These are phyloP conservation scores for Siniperca obscura DNA, from an alignment of 2,797 vertebrate genomes.

Conservation along the genomic window DNA sequence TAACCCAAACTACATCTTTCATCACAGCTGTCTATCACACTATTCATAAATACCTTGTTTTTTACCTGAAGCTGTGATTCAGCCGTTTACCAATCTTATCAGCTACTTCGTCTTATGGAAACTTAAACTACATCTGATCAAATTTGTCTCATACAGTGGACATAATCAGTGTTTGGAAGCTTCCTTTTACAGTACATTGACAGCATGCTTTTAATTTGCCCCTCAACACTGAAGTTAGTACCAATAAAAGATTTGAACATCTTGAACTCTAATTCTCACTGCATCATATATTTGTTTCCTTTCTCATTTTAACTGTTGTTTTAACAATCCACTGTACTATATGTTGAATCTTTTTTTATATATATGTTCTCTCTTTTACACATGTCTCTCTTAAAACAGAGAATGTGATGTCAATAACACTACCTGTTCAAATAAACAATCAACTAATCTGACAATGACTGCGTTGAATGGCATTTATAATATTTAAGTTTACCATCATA, in stretches of 20 bases:
- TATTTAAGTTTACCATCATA: background rate
- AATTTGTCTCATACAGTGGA: background rate
- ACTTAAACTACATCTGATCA: background rate
- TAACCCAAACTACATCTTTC: background rate
- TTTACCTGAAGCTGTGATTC: background rate
- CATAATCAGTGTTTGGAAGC: background rate
- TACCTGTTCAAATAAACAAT: constrained; percentile 3
- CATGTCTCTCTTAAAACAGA: constrained; percentile 47
- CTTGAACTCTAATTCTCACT: background rate
- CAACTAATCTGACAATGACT: background rate
- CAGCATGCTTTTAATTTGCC: background rate
- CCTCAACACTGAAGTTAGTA: background rate
- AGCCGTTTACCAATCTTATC: background rate
- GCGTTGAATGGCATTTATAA: background rate
- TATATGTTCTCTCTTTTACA: background rate
- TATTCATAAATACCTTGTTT: constrained; percentile 29
- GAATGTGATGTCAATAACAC: constrained; percentile 1
- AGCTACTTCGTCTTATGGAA: background rate
- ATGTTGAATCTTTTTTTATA: background rate
- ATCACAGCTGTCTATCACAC: constrained; percentile 12
- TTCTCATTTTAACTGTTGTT: background rate
- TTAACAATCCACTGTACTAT: background rate
- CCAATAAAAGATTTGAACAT: background rate
- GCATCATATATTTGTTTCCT: background rate
- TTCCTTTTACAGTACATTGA: constrained; percentile 1